A percentile compares a stretch with the other conserved stretches of the same genome.
Evolutionary conservation across 1,140 invertebrate genomes (phyloP).

Genomic region (Camponotus pennsylvanicus): DNA sequence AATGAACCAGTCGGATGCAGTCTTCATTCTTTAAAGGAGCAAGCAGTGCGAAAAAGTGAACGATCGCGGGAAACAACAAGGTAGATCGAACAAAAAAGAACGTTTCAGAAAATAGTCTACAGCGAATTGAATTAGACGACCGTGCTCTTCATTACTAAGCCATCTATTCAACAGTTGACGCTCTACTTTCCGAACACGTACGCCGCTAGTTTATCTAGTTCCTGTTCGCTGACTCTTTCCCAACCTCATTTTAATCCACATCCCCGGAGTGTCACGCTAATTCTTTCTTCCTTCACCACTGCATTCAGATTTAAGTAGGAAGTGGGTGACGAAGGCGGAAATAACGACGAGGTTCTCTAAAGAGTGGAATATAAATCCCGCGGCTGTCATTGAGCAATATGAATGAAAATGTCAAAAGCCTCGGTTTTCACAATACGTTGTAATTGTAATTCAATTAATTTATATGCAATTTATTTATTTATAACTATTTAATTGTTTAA

Average conservation of each 20-base stretch:
- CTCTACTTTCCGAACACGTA: slow-evolving; percentile 76
- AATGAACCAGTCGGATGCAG: slow-evolving; percentile 11
- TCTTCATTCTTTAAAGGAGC: not conserved
- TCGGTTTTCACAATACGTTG: not conserved
- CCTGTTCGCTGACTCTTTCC: slow-evolving; percentile 1
- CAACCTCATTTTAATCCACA: slow-evolving; percentile 9
- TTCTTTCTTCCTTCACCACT: slow-evolving; percentile 17
- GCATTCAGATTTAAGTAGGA: slow-evolving; percentile 29
- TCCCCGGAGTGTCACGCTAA: slow-evolving; percentile 10
- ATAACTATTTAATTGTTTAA: not conserved
- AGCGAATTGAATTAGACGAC: slow-evolving; percentile 79
- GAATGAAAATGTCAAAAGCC: slow-evolving; percentile 5
- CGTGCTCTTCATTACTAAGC: slow-evolving; percentile 78
- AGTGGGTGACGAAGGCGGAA: slow-evolving; percentile 12
- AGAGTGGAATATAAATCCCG: slow-evolving; percentile 5
- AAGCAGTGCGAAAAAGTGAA: not conserved
- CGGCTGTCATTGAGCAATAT: not conserved
- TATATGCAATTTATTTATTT: not conserved
- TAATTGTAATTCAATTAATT: not conserved
- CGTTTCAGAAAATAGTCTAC: slow-evolving; percentile 74
- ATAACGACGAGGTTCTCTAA: slow-evolving; percentile 9
- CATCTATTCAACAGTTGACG: slow-evolving; percentile 81
- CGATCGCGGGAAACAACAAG: slow-evolving; percentile 45
- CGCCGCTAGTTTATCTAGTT: slow-evolving; percentile 70
- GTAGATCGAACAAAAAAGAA: slow-evolving; percentile 33